Conservation (phyloP, 2,113 vertebrate genomes). For the Hemibates koningsi region DNA sequence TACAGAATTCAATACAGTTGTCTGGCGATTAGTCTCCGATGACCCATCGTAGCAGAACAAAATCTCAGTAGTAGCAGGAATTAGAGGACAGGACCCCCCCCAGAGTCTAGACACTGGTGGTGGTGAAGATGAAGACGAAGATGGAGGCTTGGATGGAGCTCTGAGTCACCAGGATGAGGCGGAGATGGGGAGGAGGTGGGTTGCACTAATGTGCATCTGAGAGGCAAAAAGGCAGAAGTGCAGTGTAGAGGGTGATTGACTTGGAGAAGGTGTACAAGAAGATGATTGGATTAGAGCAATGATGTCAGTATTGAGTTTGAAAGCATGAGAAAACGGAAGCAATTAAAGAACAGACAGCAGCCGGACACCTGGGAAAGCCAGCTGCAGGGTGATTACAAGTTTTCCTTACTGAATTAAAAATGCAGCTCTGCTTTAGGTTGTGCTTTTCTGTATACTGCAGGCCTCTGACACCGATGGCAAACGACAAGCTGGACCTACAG, state of each 20-base stretch:
- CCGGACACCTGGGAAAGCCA: rapidly evolving
- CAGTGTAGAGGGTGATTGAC: not conserved
- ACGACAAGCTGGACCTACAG: constrained; percentile 93
- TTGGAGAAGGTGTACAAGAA: not conserved
- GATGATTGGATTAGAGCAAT: not conserved
- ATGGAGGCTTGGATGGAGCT: not conserved
- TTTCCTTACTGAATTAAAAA: not conserved
- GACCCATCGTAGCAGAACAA: not conserved
- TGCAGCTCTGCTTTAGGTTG: not conserved
- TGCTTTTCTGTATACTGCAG: constrained; percentile 47
- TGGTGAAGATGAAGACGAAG: not conserved
- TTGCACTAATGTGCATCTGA: not conserved
- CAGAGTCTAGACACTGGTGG: not conserved
- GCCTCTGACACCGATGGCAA: constrained; percentile 84
- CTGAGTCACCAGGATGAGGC: not conserved
- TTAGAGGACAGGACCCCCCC: not conserved
- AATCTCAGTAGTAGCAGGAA: not conserved
- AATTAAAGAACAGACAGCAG: not conserved
- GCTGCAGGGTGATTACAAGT: not conserved
- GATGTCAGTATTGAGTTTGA: not conserved
- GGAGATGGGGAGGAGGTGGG: not conserved
- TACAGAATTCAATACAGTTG: not conserved
- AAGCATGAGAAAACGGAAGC: not conserved
- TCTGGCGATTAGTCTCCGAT: not conserved
- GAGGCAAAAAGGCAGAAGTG: not conserved